Evolutionary conservation across 2,113 vertebrate genomes (phyloP), one percentile per base, ranked within the genome.

Genomic region (Mellivora capensis): DNA sequence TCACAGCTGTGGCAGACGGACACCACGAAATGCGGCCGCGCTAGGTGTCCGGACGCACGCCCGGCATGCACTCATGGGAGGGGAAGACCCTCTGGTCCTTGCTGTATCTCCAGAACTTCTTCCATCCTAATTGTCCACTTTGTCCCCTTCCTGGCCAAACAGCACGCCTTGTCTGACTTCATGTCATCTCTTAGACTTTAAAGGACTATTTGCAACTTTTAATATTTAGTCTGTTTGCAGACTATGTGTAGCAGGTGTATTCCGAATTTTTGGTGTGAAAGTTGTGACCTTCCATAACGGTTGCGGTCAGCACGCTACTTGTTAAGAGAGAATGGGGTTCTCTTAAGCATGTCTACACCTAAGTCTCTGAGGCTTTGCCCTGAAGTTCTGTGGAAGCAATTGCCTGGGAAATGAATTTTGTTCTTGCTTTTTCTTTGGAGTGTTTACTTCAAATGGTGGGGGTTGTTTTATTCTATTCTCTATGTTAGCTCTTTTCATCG

Each of bases 51-150:
- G 74, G 49, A n/a, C 21, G 2, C 23, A 5, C 34, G 1, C 31
- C 2, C 3, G 14, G 13, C 8, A 1, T 0, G 6, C 31, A 5
- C 13, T 6, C 39, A 0, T 0, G 11, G 9, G 1, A 0, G 1
- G 18, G 42, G 20, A 1, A 0, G 13, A 5, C 1, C 17, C 11
- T 8, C 0, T 21, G 31, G 25, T 49, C 54, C n/a, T 37, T 17
- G 29, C 80, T 21, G 7, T 13, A 31, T 6, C 34, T 59, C 49
- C 8, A 25, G 49, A 47, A 29, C 0, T 0, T 7, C 80, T 57
- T 14, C 64, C 39, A 0, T 23, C 54, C 39, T 44, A 0, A 17
- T 0, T 52, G 14, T 64, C n/a, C 76, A 13, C 34, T 90, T 34
- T 7, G 21, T 37, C 54, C 61, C 14, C 23, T 3, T 34, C 12